Evolutionary conservation across 1,140 invertebrate species (phyloP).

Genomic region (Eriosoma lanigerum): DNA sequence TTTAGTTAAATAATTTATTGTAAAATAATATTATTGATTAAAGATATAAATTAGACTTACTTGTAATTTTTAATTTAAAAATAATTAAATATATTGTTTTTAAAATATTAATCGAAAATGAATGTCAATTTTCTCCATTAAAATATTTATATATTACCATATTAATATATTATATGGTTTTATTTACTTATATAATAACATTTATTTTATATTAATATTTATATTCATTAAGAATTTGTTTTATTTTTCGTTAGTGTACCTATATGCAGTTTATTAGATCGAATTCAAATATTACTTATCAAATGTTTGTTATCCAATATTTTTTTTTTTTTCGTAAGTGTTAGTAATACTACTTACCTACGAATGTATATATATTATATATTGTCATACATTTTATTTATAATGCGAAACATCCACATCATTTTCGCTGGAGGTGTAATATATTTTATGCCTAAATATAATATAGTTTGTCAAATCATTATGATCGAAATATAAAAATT

Average conservation of each 20-base stretch:
- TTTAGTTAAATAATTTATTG: too few species aligned
- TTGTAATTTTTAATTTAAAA: too few species aligned
- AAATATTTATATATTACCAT: background rate
- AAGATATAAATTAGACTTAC: too few species aligned
- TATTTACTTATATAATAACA: background rate
- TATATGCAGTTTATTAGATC: too few species aligned
- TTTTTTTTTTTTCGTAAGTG: background rate
- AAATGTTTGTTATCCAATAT: background rate
- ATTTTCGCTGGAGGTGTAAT: too few species aligned
- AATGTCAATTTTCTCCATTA: slow-evolving; percentile 28
- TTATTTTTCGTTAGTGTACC: background rate
- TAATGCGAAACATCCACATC: too few species aligned
- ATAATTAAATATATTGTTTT: too few species aligned
- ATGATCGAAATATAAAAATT: background rate
- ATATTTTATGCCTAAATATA: too few species aligned
- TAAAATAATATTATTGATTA: too few species aligned
- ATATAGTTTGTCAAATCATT: background rate
- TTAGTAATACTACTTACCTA: background rate
- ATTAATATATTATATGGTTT: background rate
- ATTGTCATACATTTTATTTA: background rate
- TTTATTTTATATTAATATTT: background rate
- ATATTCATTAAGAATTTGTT: background rate
- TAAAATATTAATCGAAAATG: background rate
- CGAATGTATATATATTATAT: background rate
- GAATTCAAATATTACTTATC: too few species aligned